A percentile compares a stretch with the other conserved stretches of the same genome.
Conservation (phyloP, 2,888 invertebrate species). For the Phyto melanocephala region DNA sequence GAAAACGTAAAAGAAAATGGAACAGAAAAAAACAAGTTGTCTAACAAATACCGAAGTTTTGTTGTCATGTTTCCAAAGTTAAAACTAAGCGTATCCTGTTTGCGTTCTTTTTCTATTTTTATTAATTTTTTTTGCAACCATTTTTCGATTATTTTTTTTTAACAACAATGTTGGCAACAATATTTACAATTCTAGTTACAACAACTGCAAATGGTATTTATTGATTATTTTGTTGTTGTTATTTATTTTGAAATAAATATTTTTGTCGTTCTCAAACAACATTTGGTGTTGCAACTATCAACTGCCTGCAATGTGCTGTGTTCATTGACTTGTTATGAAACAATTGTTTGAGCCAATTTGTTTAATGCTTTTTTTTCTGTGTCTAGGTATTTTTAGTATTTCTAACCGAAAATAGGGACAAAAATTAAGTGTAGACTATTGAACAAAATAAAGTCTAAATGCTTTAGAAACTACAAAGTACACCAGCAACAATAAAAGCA, state of each 20-base stretch:
- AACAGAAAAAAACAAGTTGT: not conserved
- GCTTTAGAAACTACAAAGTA: not conserved
- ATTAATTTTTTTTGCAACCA: not conserved
- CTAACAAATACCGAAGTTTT: slow-evolving; percentile 5
- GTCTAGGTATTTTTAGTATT: not conserved
- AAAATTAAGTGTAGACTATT: not conserved
- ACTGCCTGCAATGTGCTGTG: not conserved
- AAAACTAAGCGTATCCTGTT: slow-evolving; percentile 26
- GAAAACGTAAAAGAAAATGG: not conserved
- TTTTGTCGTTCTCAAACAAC: not conserved
- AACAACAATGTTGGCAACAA: slow-evolving; percentile 57
- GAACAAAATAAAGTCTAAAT: slow-evolving; percentile 7
- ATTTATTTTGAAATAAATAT: not conserved
- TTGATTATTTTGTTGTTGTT: not conserved
- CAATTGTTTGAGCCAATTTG: not conserved
- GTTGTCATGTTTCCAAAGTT: slow-evolving; percentile 35
- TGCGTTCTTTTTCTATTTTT: not conserved
- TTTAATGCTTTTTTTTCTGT: not conserved
- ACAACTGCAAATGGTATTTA: slow-evolving; percentile 29
- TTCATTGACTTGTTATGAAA: slow-evolving; percentile 54
- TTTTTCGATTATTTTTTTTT: slow-evolving; percentile 19
- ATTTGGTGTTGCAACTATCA: not conserved
- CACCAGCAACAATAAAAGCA: not conserved
- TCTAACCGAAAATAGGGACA: not conserved
- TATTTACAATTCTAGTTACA: slow-evolving; percentile 50